Evolutionary conservation across 2,888 invertebrate species (phyloP).

Genomic region (Torymus tubicola): DNA sequence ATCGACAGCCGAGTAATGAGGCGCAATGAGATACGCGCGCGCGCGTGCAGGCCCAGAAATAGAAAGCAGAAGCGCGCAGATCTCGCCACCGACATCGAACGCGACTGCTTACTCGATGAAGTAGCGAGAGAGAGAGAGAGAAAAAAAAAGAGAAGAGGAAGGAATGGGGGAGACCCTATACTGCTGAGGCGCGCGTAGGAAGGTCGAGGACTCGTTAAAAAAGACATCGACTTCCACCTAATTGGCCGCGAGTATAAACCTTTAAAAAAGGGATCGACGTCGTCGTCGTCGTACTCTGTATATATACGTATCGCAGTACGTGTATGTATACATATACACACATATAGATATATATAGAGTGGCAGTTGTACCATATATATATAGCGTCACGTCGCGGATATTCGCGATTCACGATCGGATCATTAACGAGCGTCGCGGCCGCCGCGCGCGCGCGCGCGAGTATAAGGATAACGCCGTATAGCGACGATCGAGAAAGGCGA

Average conservation of each 20-base stretch:
- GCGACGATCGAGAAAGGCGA: slow-evolving; percentile 60
- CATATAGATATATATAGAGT: not conserved
- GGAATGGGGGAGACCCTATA: not conserved
- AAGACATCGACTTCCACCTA: slow-evolving; percentile 51
- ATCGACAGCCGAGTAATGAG: slow-evolving; percentile 47
- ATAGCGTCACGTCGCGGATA: slow-evolving; percentile 28
- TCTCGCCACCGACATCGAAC: no score
- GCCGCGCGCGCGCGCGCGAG: not conserved
- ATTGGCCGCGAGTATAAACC: slow-evolving; percentile 35
- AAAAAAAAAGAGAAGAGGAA: slow-evolving; percentile 4
- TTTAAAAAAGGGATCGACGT: slow-evolving; percentile 6
- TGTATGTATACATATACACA: slow-evolving; percentile 2
- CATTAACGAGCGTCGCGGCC: slow-evolving; percentile 55
- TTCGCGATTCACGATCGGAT: slow-evolving; percentile 63
- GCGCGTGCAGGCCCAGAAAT: slow-evolving; percentile 8
- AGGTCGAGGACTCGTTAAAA: slow-evolving; percentile 53
- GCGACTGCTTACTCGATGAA: not conserved
- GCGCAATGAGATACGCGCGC: slow-evolving; percentile 22
- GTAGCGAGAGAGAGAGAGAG: no score
- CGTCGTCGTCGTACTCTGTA: not conserved
- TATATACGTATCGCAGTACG: not conserved
- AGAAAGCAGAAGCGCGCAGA: slow-evolving; percentile 14
- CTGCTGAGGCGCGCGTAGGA: not conserved
- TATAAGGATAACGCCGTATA: slow-evolving; percentile 22
- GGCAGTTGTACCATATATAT: no score